Percentiles rank a stretch among this genome's conserved stretches.
These are phyloP conservation scores for Rhegmatorhina hoffmannsi DNA, from an alignment of 2,113 vertebrate species.

Conservation along the genomic window DNA sequence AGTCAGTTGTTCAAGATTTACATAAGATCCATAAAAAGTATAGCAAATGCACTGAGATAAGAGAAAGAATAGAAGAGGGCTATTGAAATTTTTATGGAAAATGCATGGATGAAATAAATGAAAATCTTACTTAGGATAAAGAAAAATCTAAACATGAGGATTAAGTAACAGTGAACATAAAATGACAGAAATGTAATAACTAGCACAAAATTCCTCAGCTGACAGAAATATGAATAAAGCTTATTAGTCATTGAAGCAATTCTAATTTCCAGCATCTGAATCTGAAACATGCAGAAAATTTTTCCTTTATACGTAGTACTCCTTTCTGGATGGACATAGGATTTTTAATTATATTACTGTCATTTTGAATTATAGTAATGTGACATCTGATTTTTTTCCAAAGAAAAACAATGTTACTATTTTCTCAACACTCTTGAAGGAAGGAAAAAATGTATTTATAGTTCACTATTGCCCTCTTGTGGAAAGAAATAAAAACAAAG, in stretches of 20 bases:
- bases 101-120: not conserved
- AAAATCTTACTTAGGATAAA: not conserved
- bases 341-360: not conserved
- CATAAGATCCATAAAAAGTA: not conserved
- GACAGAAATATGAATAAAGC: not conserved
- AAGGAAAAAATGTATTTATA: not conserved
- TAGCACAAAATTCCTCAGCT: not conserved
- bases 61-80: not conserved
- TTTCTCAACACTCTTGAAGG: fast-evolving
- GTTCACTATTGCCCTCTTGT: constrained; percentile 53
- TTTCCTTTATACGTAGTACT: not conserved
- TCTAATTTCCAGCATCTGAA: not conserved
- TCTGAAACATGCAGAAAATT: not conserved
- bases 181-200: not conserved
- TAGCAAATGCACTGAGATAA: not conserved
- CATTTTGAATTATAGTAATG: not conserved
- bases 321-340: not conserved
- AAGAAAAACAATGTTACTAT: not conserved
- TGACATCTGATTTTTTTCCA: not conserved
- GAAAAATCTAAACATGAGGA: not conserved
- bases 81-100: not conserved
- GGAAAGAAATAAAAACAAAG: constrained; percentile 15
- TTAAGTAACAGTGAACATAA: not conserved
- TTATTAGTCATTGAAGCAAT: not conserved
- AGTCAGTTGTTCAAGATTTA: not conserved